These are phyloP conservation scores for Halichoerus grypus DNA, from an alignment of 2,113 vertebrate species.

Conservation along the genomic window DNA sequence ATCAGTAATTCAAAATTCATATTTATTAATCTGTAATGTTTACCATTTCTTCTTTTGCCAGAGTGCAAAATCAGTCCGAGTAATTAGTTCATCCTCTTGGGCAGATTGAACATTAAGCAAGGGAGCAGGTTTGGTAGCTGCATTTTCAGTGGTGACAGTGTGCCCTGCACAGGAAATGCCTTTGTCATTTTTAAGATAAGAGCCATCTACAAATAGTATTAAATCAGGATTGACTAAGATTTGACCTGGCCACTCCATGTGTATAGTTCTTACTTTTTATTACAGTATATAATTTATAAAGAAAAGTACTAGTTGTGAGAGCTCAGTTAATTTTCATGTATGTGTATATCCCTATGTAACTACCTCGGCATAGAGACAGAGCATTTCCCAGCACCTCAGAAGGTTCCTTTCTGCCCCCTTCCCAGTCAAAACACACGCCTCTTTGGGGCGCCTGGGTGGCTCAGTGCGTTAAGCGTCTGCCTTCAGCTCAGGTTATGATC, in stretches of 20 bases:
- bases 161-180: neutral
- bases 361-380: neutral
- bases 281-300: neutral
- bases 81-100: neutral
- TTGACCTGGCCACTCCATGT: neutral
- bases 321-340: neutral
- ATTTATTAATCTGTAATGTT: neutral
- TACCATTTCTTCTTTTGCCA: neutral
- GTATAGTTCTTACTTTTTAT: slow-evolving; percentile 18
- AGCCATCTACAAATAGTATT: neutral
- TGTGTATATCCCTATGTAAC: neutral
- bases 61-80: neutral
- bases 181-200: slow-evolving; percentile 20
- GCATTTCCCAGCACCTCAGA: neutral
- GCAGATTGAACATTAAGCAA: neutral
- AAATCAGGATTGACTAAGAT: slow-evolving; percentile 15
- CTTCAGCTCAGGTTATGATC: too few species aligned
- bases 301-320: neutral
- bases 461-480: too few species aligned
- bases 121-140: neutral
- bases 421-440: neutral
- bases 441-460: too few species aligned
- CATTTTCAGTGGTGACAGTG: neutral
- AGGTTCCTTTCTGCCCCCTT: neutral
- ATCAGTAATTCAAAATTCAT: neutral